Base-by-base conservation (phyloP, 1,140 invertebrate species). In the Drosophila ficusphila region DNA sequence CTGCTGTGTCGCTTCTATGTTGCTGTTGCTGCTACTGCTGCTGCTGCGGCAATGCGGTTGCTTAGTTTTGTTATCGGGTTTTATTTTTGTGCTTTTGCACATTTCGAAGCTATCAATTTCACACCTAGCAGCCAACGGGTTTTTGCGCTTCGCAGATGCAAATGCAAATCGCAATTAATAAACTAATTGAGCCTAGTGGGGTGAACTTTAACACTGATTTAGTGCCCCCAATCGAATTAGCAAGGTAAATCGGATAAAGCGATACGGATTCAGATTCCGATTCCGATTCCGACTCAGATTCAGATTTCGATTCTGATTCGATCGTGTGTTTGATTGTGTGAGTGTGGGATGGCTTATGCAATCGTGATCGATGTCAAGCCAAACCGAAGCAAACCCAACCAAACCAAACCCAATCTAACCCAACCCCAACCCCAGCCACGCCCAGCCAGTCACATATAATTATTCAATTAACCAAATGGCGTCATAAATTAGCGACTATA, bases 401-500 rank as follows among this genome's bases (percentile, higher is more conserved):
- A 49, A 61, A 49, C 49, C 46, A 52, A 65, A 64, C 64, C 75
- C 52, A 76, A 49, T 61, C 61, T 41, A 67, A 72, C 53, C 16
- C 67, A 49, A 61, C 44, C 49, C 46, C 57, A 14, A 6, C 27
- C 14, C 70, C 54, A 44, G 58, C 82, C 82, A 72, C 61, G 64
- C 62, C 62, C 60, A 78, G 42, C 54, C 57, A 77, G 68, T 74
- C 77, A 81, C 64, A 75, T 76, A 72, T 76, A 89, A 88, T 88
- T 88, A 88, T 88, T 88, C 82, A 88, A 88, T 88, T 88, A 88
- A 48, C 56, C 74, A 82, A 88, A 88, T 88, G 82, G 82, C 82
- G 69, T 67, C 74, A 88, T 88, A 88, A 88, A 88, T 88, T 88
- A 88, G 29, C 82, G 57, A 61, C 38, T 82, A 52, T 75, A 70